A percentile compares a stretch with the other conserved stretches of the same genome.
phyloP scores from a whole-genome alignment of 1,140 invertebrate genomes.

The Drosophila littoralis region DNA sequence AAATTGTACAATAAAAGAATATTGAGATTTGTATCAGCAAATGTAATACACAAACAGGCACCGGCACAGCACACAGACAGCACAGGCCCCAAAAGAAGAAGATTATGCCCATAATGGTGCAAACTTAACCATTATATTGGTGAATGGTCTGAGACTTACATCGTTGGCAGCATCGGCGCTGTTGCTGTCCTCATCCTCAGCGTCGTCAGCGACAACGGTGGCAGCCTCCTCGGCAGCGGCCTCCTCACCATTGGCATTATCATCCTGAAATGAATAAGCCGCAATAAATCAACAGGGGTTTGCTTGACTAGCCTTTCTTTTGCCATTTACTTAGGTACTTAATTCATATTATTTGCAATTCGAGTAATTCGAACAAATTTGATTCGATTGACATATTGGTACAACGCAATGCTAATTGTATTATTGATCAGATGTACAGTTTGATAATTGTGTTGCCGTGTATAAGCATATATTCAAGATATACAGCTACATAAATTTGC shows the following conservation, averaged over 20 bases:
- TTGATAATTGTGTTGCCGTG: not conserved
- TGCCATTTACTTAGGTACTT: conserved; percentile 58
- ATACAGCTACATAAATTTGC: not conserved
- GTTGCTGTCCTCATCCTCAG: conserved; percentile 62
- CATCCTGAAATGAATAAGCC: conserved; percentile 70
- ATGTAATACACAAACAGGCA: conserved; percentile 8
- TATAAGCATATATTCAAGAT: conserved; percentile 9
- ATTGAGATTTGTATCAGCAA: conserved; percentile 25
- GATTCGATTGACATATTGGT: not conserved
- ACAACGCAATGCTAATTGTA: conserved; percentile 2
- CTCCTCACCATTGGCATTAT: conserved; percentile 50
- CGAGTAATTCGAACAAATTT: not conserved
- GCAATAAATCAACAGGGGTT: conserved; percentile 66
- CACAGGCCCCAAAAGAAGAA: conserved; percentile 7
- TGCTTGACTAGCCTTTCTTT: conserved; percentile 31
- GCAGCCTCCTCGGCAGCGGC: not conserved
- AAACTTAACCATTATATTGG: conserved; percentile 8
- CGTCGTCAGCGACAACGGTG: not conserved
- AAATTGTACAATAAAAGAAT: conserved; percentile 21
- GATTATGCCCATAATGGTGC: not conserved
- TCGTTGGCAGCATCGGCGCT: conserved; percentile 58
- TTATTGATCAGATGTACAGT: not conserved
- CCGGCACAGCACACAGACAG: not conserved
- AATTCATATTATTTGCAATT: conserved; percentile 7
- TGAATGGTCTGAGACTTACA: conserved; percentile 52